Evolutionary conservation across 1,140 invertebrate genomes (phyloP), one percentile per base, ranked within the genome.

Genomic region (Coenobita brevimanus): DNA sequence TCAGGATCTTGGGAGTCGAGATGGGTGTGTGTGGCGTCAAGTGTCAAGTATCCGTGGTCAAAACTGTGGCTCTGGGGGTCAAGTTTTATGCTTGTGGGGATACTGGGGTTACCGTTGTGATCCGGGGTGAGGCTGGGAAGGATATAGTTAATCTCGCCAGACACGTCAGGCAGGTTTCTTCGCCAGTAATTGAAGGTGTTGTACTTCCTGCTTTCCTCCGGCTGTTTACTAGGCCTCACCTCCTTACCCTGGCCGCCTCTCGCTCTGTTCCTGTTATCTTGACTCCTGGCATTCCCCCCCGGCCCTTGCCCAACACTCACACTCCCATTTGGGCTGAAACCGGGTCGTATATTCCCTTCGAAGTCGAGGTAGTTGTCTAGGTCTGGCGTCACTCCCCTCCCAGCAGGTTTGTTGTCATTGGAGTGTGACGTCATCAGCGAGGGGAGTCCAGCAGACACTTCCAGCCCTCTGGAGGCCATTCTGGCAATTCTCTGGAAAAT

Each of bases 321-420:
- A 41, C 46, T n/a, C 33, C 67, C 41, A 21, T 71, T 62, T 46
- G 30, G 33, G 21, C n/a, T 10, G 33, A 33, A 30, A 13, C 76
- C 57, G 6, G 84, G 76, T 30, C 84, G 75, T 30, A 87, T 80
- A 71, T 87, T 87, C 17, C 76, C 84, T 67, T 87, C 84, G 38
- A 80, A 80, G 38, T 87, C 84, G 30, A 87, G 64, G 41, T 64
- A 87, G 76, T 50, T 36, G 64, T 54, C 46, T 17, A 15, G 43
- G 24, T 3, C 24, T 41, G 76, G 10, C 50, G 43, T 6, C 2
- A 27, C 41, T 80, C 76, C 78, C 75, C 71, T 78, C 50, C 36
- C 54, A 60, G 27, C 64, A n/a, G 84, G 84, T 87, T 87, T 87
- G 84, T 87, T 87, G 84, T 87, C 84, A 80, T 81, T 80, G 57